Percentiles rank a stretch among this genome's conserved stretches.
These are phyloP conservation scores for Lasioglossum zephyrum DNA, from an alignment of 2,888 invertebrate species.

Conservation along the genomic window DNA sequence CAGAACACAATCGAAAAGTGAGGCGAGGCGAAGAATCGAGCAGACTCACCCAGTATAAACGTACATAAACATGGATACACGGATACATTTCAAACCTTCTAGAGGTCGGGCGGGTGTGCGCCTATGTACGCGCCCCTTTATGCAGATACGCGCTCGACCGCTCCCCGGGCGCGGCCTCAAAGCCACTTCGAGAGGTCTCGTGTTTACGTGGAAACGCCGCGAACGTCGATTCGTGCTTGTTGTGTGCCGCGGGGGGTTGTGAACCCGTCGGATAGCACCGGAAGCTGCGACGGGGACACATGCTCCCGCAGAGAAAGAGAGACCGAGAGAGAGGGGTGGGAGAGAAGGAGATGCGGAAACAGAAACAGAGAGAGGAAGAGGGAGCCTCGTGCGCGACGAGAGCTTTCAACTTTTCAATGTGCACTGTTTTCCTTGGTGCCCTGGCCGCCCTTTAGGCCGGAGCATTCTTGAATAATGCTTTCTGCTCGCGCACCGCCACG, in stretches of 20 bases:
- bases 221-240: slow-evolving; percentile 50
- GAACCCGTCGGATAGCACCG: slow-evolving; percentile 7
- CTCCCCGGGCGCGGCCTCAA: slow-evolving; percentile 25
- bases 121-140: slow-evolving; percentile 20
- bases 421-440: slow-evolving; percentile 15
- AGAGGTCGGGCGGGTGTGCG: neutral
- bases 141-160: slow-evolving; percentile 40
- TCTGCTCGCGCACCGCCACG: neutral
- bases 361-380: neutral
- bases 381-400: neutral
- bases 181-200: slow-evolving; percentile 50
- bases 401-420: slow-evolving; percentile 9
- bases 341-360: neutral
- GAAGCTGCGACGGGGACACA: slow-evolving; percentile 12
- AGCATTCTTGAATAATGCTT: slow-evolving; percentile 30
- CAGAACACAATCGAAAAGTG: neutral
- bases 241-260: slow-evolving; percentile 23
- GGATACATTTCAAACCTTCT: neutral
- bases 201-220: slow-evolving; percentile 52
- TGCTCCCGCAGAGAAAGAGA: neutral
- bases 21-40: neutral
- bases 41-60: neutral
- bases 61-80: neutral
- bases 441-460: neutral
- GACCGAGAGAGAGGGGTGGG: neutral